Conservation (phyloP, 2,797 vertebrate genomes). For the Intellagama lesueurii region DNA sequence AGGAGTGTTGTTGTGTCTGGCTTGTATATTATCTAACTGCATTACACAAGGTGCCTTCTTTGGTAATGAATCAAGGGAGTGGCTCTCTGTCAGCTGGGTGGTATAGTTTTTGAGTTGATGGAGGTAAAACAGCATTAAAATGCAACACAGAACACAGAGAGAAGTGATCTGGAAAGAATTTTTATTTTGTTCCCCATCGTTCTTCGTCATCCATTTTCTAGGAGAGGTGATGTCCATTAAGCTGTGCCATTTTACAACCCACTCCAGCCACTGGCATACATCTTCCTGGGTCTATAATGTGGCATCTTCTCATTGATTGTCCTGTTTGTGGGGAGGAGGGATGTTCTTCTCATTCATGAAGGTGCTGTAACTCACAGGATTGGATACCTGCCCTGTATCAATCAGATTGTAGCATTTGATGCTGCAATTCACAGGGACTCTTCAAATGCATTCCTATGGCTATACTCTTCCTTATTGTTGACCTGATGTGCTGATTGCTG, state of each 20-base stretch:
- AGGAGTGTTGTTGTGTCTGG: background rate
- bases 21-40: background rate
- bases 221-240: background rate
- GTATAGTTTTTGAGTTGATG: background rate
- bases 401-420: background rate
- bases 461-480: background rate
- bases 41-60: background rate
- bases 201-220: background rate
- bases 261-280: background rate
- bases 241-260: background rate
- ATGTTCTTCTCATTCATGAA: background rate
- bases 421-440: background rate
- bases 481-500: background rate
- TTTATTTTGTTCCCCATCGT: no score
- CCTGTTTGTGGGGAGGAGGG: no score
- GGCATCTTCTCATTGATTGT: background rate
- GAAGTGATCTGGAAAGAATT: no score
- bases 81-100: background rate
- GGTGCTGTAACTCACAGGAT: background rate
- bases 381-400: no score
- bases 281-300: background rate
- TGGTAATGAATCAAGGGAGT: background rate
- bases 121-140: background rate
- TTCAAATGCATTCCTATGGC: background rate
- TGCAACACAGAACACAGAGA: no score